Evolutionary conservation across 2,888 invertebrate species (phyloP).

Genomic region (Uloborus plumipes): DNA sequence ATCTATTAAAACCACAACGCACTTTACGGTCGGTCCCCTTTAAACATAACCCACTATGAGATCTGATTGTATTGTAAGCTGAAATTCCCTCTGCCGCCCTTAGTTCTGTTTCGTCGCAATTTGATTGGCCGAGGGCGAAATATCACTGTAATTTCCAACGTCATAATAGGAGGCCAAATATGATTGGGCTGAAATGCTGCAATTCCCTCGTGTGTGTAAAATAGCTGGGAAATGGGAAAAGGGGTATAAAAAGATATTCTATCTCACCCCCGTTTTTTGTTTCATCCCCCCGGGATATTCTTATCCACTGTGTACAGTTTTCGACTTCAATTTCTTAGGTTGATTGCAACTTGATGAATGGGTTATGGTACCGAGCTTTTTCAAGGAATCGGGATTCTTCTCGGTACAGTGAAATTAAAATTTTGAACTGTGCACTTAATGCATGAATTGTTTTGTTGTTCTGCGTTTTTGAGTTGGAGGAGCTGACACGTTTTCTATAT

Average conservation of each 20-base stretch:
- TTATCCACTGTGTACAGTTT: slow-evolving; percentile 1
- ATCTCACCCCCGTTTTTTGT: not conserved
- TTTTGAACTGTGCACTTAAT: too few relatives aligned
- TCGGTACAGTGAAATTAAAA: too few relatives aligned
- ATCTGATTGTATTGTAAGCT: slow-evolving; percentile 61
- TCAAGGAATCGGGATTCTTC: too few relatives aligned
- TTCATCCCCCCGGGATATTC: not conserved
- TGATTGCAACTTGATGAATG: slow-evolving; percentile 29
- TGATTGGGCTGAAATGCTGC: slow-evolving; percentile 50
- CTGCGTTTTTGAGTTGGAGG: too few relatives aligned
- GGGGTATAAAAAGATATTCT: slow-evolving; percentile 31
- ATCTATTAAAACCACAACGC: not conserved
- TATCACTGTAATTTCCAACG: slow-evolving; percentile 63
- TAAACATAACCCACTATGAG: slow-evolving; percentile 52
- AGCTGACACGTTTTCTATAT: too few relatives aligned
- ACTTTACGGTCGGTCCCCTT: slow-evolving; percentile 10
- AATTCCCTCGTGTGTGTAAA: slow-evolving; percentile 53
- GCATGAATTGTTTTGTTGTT: too few relatives aligned
- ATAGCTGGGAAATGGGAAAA: slow-evolving; percentile 43
- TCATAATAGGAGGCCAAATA: slow-evolving; percentile 61
- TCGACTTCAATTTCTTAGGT: slow-evolving; percentile 32
- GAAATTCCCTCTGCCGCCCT: slow-evolving; percentile 49
- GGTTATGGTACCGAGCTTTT: not conserved
- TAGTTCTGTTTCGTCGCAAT: slow-evolving; percentile 59
- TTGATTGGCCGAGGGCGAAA: slow-evolving; percentile 62